Evolutionary conservation across 92 coral and sea anemone species (phyloP).

Genomic region (Isaurus tuberculatus): DNA sequence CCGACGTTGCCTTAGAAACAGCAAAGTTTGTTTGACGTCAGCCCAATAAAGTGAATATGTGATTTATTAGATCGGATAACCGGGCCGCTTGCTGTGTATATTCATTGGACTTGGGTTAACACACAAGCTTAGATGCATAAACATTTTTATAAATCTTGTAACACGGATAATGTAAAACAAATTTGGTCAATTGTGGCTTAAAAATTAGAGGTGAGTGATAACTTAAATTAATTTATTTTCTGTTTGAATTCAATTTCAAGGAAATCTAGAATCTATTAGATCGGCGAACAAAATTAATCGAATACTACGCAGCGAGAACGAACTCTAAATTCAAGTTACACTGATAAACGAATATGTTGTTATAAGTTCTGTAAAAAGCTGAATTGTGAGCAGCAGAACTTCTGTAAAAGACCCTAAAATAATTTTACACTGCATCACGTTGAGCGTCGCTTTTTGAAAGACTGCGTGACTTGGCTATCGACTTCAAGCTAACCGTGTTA

Average conservation of each 20-base stretch:
- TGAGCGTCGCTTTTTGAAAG: too few species aligned
- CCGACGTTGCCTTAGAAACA: conserved; percentile 46
- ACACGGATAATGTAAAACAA: background rate
- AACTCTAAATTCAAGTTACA: too few species aligned
- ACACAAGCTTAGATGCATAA: background rate
- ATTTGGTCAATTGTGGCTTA: background rate
- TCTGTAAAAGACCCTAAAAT: too few species aligned
- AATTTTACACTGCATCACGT: too few species aligned
- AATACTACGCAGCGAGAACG: too few species aligned
- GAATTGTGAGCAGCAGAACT: too few species aligned
- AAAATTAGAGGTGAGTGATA: conserved; percentile 20
- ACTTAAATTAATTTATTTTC: background rate
- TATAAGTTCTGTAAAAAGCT: too few species aligned
- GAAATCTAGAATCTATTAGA: background rate
- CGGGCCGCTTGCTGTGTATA: background rate
- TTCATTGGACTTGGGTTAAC: background rate
- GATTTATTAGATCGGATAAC: conserved; percentile 16
- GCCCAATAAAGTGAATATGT: conserved; percentile 19
- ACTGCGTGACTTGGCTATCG: too few species aligned
- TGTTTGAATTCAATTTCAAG: background rate
- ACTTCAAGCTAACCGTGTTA: background rate
- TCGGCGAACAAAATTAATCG: background rate
- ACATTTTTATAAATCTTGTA: background rate
- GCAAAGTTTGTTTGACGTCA: conserved; percentile 7
- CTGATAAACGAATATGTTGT: too few species aligned